These are phyloP conservation scores for Camptogramma bilineatum DNA, from an alignment of 2,888 invertebrate species.

Conservation along the genomic window DNA sequence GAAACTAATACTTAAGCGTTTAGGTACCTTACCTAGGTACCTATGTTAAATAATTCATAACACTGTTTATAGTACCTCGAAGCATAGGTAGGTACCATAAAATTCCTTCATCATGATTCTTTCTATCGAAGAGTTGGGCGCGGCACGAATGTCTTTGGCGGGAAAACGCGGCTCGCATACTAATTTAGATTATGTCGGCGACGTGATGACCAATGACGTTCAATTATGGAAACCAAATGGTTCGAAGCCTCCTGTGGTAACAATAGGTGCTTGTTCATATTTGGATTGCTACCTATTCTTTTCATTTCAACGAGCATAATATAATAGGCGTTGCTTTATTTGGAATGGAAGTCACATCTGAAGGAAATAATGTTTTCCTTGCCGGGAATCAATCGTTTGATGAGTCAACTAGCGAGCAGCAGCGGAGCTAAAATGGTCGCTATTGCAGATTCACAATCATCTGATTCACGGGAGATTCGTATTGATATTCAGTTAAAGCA, in stretches of 20 bases:
- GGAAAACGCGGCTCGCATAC: constrained; percentile 71
- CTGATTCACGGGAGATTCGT: too few relatives aligned
- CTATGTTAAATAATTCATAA: background rate
- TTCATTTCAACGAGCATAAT: constrained; percentile 52
- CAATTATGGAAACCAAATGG: constrained; percentile 68
- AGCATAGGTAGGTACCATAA: constrained; percentile 53
- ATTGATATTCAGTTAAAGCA: too few relatives aligned
- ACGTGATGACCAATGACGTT: constrained; percentile 64
- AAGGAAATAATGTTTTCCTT: constrained; percentile 9
- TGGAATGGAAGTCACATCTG: background rate
- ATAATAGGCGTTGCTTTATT: constrained; percentile 45
- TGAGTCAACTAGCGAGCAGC: background rate
- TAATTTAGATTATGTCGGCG: constrained; percentile 65
- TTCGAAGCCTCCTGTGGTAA: constrained; percentile 57
- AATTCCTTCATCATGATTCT: constrained; percentile 82
- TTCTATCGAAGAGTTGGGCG: constrained; percentile 78
- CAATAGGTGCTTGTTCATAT: constrained; percentile 73
- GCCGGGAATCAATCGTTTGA: constrained; percentile 5
- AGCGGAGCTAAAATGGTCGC: too few relatives aligned
- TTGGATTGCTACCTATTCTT: constrained; percentile 57
- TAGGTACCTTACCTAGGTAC: background rate
- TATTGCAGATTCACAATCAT: too few relatives aligned
- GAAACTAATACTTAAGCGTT: background rate
- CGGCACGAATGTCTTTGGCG: constrained; percentile 79
- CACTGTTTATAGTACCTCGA: background rate